These are phyloP conservation scores for Hippocampus zosterae DNA, from an alignment of 2,113 vertebrate genomes.

Conservation along the genomic window DNA sequence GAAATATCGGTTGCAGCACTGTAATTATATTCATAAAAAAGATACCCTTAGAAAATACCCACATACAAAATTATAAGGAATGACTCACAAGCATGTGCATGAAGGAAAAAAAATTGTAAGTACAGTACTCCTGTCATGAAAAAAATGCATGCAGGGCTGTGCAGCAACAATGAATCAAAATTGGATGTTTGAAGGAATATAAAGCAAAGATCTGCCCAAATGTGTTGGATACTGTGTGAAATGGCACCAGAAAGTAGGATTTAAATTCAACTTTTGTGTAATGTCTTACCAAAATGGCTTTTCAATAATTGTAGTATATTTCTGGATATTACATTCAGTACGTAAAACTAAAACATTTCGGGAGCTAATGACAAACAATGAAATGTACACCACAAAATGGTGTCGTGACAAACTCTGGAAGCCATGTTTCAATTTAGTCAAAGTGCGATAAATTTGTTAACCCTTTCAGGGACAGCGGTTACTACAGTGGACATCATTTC, in stretches of 20 bases:
- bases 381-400: no score
- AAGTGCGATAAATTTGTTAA: constrained; percentile 18
- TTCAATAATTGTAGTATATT: background rate
- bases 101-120: background rate
- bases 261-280: background rate
- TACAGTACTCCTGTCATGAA: no score
- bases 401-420: no score
- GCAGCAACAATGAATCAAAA: background rate
- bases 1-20: no score
- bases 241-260: background rate
- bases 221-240: background rate
- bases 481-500: no score
- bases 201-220: background rate
- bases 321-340: background rate
- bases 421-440: background rate
- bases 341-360: background rate
- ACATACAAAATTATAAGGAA: no score
- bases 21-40: no score
- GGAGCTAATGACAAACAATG: background rate
- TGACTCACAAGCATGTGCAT: background rate
- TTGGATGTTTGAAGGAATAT: background rate
- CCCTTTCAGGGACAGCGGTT: no score
- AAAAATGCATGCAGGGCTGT: no score
- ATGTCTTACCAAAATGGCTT: no score
- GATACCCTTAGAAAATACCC: no score